These are phyloP conservation scores for Actinemys pallida DNA, from an alignment of 2,113 vertebrate species.

Conservation along the genomic window DNA sequence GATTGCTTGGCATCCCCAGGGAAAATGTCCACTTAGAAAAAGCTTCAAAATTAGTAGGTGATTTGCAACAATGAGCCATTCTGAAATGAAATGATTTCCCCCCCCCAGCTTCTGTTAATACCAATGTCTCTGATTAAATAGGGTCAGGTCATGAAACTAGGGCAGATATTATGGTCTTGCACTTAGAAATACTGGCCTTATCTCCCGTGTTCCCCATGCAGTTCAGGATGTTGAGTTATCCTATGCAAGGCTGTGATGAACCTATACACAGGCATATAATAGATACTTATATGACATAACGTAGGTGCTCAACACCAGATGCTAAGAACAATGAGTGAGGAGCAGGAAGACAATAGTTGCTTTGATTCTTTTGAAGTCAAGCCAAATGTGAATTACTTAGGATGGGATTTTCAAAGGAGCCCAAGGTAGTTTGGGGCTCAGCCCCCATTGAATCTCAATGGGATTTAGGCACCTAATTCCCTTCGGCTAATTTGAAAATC, in stretches of 20 bases:
- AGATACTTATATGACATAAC: conserved; percentile 55
- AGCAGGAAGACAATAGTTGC: conserved; percentile 39
- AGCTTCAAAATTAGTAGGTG: not conserved
- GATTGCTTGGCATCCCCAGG: not conserved
- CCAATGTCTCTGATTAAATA: not conserved
- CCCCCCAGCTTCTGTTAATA: conserved; percentile 18
- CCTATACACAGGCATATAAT: conserved; percentile 63
- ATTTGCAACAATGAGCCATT: conserved; percentile 7
- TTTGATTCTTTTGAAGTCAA: conserved; percentile 70
- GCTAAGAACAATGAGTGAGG: not conserved
- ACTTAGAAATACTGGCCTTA: not conserved
- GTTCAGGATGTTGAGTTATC: not conserved
- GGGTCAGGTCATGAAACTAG: not conserved
- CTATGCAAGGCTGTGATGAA: not conserved
- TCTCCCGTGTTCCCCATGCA: not conserved
- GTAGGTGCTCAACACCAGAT: conserved; percentile 53
- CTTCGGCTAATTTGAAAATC: conserved; percentile 48
- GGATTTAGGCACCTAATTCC: conserved; percentile 59
- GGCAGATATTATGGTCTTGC: not conserved
- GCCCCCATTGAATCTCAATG: conserved; percentile 2
- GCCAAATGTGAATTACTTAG: conserved; percentile 64
- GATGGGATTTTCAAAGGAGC: conserved; percentile 71
- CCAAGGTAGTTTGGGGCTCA: conserved; percentile 57
- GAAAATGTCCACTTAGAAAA: not conserved
- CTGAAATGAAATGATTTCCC: not conserved